Base-by-base conservation (phyloP, 1,140 invertebrate species). In the Aphaenogaster ashmeadi region DNA sequence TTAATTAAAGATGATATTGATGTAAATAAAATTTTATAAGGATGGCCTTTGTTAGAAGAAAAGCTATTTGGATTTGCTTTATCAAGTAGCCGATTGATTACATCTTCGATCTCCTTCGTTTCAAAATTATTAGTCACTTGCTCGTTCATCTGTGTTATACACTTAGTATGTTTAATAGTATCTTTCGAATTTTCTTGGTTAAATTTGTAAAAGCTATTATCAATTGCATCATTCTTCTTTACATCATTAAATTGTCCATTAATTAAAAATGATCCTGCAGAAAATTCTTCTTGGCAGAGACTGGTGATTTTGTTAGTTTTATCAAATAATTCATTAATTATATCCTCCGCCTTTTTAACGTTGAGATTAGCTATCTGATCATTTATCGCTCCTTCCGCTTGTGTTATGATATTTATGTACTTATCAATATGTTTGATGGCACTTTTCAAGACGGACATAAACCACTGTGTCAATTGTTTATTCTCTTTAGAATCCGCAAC, bases 401-500 rank as follows among this genome's bases (percentile, higher is more conserved):
- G 69, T 3, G 81, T 87, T 77, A 94, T 92, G 9, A 87, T 66
- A 58, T 88, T 88, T 27, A 88, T 64, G 84, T 95, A 95, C 85
- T 92, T 94, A 13, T 94, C 92, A 21, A 81, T 85, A 77, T 94
- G 44, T 81, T 92, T 89, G 4, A 66, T 77, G 38, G 92, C 66
- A 60, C 75, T 88, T 89, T 94, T 93, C 15, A 95, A 27, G 15
- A 91, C 80, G 71, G 93, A 93, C 44, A 92, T 81, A 77, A 96
- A 93, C 94, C 93, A 95, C 18, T 84, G 54, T n/a, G 89, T 87
- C 44, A 94, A 18, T 86, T 93, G 85, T 0, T 87, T 62, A 81
- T 88, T 94, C 33, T 95, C 88, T 36, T 95, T 88, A n/a, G 92
- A 69, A 78, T 83, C 77, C 81, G 94, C 79, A 36, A 95, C 81